Conservation (phyloP, 2,888 invertebrate species). For the Marronus borbonicus region DNA sequence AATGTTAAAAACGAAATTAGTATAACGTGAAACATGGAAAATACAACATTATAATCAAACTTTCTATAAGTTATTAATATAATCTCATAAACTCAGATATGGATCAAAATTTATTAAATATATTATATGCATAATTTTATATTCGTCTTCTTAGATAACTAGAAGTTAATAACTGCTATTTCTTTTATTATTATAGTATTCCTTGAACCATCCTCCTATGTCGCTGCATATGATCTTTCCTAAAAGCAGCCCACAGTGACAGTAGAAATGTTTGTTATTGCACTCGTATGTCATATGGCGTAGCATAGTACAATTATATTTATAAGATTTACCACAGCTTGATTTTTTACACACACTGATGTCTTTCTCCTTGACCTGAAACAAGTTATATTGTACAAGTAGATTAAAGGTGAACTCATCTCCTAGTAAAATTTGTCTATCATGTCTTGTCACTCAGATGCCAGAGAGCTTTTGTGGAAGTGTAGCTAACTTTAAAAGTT, state of each 20-base stretch:
- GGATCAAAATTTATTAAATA: neutral
- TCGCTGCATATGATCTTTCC: constrained; percentile 45
- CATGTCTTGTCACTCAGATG: too few relatives aligned
- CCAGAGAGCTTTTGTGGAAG: too few relatives aligned
- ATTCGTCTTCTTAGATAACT: too few relatives aligned
- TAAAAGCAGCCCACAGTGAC: constrained; percentile 38
- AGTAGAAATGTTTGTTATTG: constrained; percentile 36
- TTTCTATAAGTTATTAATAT: too few relatives aligned
- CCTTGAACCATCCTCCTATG: constrained; percentile 37
- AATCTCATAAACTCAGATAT: too few relatives aligned
- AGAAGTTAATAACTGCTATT: neutral
- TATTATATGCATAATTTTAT: too few relatives aligned
- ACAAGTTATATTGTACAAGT: constrained; percentile 12
- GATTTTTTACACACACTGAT: constrained; percentile 34
- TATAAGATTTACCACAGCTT: constrained; percentile 37
- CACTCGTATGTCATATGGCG: constrained; percentile 49
- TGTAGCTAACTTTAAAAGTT: too few relatives aligned
- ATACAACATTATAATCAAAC: too few relatives aligned
- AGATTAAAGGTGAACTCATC: neutral
- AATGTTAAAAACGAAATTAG: too few relatives aligned
- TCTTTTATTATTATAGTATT: neutral
- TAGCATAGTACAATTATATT: constrained; percentile 33
- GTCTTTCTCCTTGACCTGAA: constrained; percentile 28
- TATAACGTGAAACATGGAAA: too few relatives aligned
- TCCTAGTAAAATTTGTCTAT: too few relatives aligned